Percentiles rank a stretch among this genome's conserved stretches.
Conservation (phyloP, 2,888 invertebrate genomes). For the Archips crataeganus region DNA sequence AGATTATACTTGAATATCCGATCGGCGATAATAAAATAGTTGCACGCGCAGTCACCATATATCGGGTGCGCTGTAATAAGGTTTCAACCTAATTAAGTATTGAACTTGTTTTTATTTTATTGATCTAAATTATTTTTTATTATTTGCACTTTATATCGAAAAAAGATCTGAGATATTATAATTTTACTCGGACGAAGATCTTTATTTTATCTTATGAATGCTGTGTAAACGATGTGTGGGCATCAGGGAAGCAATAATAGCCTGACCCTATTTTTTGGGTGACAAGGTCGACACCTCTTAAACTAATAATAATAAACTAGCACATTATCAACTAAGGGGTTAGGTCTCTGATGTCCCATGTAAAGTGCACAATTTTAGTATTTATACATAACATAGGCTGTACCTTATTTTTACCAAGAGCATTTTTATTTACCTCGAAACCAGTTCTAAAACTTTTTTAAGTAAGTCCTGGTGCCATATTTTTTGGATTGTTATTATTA, state of each 20-base stretch:
- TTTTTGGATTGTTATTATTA: slow-evolving; percentile 36
- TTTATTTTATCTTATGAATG: not conserved
- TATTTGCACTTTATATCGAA: not conserved
- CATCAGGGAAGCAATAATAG: not conserved
- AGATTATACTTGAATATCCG: not conserved
- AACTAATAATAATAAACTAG: not conserved
- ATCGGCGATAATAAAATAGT: not conserved
- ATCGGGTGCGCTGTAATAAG: not conserved
- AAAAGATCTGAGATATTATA: slow-evolving; percentile 14
- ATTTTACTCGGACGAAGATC: slow-evolving; percentile 4
- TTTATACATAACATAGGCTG: not conserved
- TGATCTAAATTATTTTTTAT: not conserved
- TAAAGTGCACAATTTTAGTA: not conserved
- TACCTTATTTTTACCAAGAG: slow-evolving; percentile 13
- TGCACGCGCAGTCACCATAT: not conserved
- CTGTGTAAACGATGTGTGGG: not conserved
- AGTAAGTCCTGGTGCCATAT: slow-evolving; percentile 35
- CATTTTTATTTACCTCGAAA: slow-evolving; percentile 36
- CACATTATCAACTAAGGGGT: not conserved
- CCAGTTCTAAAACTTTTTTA: slow-evolving; percentile 26
- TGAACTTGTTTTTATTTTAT: not conserved
- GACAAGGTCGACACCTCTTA: not conserved
- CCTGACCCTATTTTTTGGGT: not conserved
- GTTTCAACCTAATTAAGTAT: not conserved
- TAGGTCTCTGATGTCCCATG: not conserved